Evolutionary conservation across 2,113 vertebrate genomes (phyloP).

Genomic region (Hydrolagus affinis): DNA sequence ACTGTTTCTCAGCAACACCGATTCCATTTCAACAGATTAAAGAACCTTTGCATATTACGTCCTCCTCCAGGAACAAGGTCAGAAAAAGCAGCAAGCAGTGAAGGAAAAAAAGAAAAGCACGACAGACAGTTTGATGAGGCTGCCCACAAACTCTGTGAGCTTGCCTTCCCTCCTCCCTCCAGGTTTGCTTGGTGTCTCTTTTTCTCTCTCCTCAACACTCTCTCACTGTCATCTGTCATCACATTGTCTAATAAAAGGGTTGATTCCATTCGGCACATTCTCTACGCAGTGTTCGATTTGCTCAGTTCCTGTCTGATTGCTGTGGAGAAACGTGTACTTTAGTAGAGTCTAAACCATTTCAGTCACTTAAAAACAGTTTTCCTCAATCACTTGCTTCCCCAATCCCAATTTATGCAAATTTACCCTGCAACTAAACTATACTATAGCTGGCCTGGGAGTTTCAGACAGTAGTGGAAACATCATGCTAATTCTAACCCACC

Average conservation of each 20-base stretch:
- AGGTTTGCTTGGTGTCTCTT: conserved; percentile 7
- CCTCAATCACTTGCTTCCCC: too few relatives aligned
- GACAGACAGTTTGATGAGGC: conserved; percentile 46
- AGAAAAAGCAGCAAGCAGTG: conserved; percentile 58
- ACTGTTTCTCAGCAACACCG: conserved; percentile 23
- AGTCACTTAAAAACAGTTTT: background rate
- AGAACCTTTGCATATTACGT: conserved; percentile 71
- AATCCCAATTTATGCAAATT: too few relatives aligned
- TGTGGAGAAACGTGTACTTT: conserved; percentile 39
- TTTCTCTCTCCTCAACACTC: conserved; percentile 26
- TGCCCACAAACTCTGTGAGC: conserved; percentile 49
- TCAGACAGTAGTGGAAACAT: too few relatives aligned
- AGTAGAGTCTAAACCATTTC: background rate
- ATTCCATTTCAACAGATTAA: conserved; percentile 48
- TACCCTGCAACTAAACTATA: too few relatives aligned
- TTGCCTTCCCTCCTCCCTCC: background rate
- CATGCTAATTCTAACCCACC: too few relatives aligned
- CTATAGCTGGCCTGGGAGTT: too few relatives aligned
- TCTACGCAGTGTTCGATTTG: conserved; percentile 85
- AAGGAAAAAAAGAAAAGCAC: conserved; percentile 49
- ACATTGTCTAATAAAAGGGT: conserved; percentile 42
- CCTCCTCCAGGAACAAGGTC: conserved; percentile 54
- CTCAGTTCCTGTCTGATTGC: conserved; percentile 95
- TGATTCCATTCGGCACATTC: conserved; percentile 47
- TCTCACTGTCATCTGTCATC: conserved; percentile 29